A percentile compares a stretch with the other conserved stretches of the same genome.
Conservation (phyloP, 2,888 invertebrate genomes). For the Physocephala rufipes region DNA sequence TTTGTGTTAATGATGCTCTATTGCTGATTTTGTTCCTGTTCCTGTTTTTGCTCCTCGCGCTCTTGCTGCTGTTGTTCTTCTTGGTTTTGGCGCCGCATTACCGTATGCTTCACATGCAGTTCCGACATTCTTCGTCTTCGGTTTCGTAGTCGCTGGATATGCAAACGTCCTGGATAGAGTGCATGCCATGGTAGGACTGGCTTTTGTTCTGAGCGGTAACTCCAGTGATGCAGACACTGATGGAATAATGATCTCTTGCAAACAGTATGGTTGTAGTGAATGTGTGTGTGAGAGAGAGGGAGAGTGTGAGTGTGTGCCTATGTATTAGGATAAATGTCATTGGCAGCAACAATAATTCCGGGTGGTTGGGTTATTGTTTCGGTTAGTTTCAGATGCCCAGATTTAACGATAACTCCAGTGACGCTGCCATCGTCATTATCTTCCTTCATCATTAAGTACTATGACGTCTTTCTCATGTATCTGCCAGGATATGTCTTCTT, state of each 20-base stretch:
- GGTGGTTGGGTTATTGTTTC: slow-evolving; percentile 34
- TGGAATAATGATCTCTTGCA: background rate
- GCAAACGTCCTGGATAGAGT: slow-evolving; percentile 4
- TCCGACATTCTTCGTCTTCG: slow-evolving; percentile 2
- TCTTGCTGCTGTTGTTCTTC: too few relatives aligned
- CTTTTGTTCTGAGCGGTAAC: slow-evolving; percentile 11
- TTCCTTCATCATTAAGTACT: background rate
- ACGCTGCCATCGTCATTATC: background rate
- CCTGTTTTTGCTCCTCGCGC: too few relatives aligned
- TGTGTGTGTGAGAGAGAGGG: slow-evolving; percentile 17
- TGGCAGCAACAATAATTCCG: slow-evolving; percentile 36
- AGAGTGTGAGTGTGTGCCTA: slow-evolving; percentile 16
- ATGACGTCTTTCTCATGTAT: slow-evolving; percentile 1
- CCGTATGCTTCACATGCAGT: slow-evolving; percentile 18
- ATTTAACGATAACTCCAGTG: slow-evolving; percentile 12
- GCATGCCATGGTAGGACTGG: slow-evolving; percentile 3
- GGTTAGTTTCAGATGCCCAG: slow-evolving; percentile 31
- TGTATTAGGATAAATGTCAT: slow-evolving; percentile 19
- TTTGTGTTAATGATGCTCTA: too few relatives aligned
- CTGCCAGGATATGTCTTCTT: slow-evolving; percentile 24
- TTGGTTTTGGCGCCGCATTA: background rate
- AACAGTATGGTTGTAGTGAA: slow-evolving; percentile 30
- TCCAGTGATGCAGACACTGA: slow-evolving; percentile 18
- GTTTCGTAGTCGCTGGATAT: slow-evolving; percentile 9
- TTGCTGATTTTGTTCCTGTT: too few relatives aligned